Conservation (phyloP, 2,888 invertebrate species). For the Stenurella melanura region DNA sequence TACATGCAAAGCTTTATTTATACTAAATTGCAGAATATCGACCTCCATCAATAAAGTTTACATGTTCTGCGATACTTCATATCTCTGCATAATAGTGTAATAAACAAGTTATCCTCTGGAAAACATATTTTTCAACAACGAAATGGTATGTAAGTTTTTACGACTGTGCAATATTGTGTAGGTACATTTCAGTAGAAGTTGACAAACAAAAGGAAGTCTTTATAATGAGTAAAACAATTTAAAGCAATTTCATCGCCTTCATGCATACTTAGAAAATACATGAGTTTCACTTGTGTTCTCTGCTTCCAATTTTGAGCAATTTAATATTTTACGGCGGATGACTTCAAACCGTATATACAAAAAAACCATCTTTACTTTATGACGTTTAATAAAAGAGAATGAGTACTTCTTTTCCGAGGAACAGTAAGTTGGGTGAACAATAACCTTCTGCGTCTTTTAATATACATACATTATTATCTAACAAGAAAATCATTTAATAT, state of each 20-base stretch:
- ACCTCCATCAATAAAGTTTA: no score
- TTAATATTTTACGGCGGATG: neutral
- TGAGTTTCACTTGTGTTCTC: neutral
- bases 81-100: neutral
- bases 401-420: neutral
- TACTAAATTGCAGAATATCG: no score
- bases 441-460: neutral
- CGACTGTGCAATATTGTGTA: neutral
- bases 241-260: neutral
- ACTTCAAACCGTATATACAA: neutral
- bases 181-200: neutral
- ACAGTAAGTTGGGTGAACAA: neutral
- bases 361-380: neutral
- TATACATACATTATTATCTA: no score
- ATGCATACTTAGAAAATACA: neutral
- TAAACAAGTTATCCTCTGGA: no score
- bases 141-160: neutral
- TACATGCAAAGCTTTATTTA: no score
- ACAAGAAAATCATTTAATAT: no score
- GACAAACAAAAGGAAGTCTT: constrained; percentile 1
- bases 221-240: neutral
- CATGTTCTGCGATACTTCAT: neutral
- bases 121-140: neutral
- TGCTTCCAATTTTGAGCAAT: neutral
- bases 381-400: constrained; percentile 2